These are phyloP conservation scores for Syritta pipiens DNA, from an alignment of 2,888 invertebrate genomes.

Conservation along the genomic window DNA sequence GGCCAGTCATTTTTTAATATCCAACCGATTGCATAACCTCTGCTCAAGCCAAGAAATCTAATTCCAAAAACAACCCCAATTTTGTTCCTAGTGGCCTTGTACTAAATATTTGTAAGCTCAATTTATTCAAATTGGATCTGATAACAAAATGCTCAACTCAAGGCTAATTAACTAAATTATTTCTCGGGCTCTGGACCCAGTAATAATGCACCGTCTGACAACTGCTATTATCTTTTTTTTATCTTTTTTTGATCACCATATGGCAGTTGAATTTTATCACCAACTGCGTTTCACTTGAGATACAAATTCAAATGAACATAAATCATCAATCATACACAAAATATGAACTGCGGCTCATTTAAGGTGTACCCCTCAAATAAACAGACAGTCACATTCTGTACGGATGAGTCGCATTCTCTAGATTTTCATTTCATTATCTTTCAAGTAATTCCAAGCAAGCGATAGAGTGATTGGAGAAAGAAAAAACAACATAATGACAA, in stretches of 20 bases:
- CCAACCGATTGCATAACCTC: too few species aligned
- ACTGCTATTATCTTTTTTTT: too few species aligned
- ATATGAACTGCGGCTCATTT: constrained; percentile 37
- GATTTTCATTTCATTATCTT: constrained; percentile 24
- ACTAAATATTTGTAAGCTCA: constrained; percentile 8
- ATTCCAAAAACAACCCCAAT: too few species aligned
- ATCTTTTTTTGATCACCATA: too few species aligned
- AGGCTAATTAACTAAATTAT: constrained; percentile 52
- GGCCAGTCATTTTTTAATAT: too few species aligned
- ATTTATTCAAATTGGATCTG: constrained; percentile 38
- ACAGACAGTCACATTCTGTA: constrained; percentile 11
- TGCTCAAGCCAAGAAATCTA: too few species aligned
- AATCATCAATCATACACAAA: constrained; percentile 13
- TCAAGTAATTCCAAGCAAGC: constrained; percentile 6
- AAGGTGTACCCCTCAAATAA: neutral
- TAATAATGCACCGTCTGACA: too few species aligned
- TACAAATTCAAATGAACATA: constrained; percentile 36
- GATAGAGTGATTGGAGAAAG: neutral
- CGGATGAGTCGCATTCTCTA: constrained; percentile 46
- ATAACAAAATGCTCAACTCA: constrained; percentile 46
- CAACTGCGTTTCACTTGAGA: too few species aligned
- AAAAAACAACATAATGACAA: constrained; percentile 26
- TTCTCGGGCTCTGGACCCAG: too few species aligned
- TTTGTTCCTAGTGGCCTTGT: too few species aligned
- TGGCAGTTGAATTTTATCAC: too few species aligned